Evolutionary conservation across 2,113 vertebrate genomes (phyloP).

Genomic region (Cygnus atratus): DNA sequence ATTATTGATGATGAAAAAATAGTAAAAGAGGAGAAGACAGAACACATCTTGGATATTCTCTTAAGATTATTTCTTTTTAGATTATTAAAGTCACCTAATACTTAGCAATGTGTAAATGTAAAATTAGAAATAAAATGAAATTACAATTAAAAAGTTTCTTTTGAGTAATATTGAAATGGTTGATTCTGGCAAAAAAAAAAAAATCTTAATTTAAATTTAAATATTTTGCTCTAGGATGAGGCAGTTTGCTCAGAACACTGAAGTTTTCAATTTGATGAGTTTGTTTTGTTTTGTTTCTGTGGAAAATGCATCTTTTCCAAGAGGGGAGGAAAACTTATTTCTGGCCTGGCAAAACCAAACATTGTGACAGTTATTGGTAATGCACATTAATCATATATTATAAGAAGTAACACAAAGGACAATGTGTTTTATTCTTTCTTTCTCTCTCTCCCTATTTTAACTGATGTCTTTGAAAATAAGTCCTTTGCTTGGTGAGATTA

Average conservation of each 20-base stretch:
- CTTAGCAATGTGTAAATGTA: not conserved
- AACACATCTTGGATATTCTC: not conserved
- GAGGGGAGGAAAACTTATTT: accelerated
- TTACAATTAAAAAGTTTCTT: accelerated
- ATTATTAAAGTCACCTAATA: not conserved
- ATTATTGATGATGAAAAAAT: not conserved
- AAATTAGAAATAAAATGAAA: not conserved
- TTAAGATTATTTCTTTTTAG: no score
- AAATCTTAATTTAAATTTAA: not conserved
- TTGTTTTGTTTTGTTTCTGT: not conserved
- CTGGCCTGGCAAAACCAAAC: not conserved
- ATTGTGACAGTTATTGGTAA: not conserved
- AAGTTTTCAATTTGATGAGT: not conserved
- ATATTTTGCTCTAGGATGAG: not conserved
- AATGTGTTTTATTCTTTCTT: not conserved
- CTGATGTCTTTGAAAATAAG: not conserved
- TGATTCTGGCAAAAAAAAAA: not conserved
- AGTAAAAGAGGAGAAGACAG: not conserved
- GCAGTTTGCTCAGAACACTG: not conserved
- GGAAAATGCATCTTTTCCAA: not conserved
- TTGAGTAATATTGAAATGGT: not conserved
- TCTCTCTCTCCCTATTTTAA: not conserved
- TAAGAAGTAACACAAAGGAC: not conserved
- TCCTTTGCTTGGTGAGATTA: not conserved
- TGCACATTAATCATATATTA: not conserved